Evolutionary conservation across 2,797 vertebrate genomes (phyloP), one percentile per base, ranked within the genome.

Genomic region (Phaenicophaeus curvirostris): DNA sequence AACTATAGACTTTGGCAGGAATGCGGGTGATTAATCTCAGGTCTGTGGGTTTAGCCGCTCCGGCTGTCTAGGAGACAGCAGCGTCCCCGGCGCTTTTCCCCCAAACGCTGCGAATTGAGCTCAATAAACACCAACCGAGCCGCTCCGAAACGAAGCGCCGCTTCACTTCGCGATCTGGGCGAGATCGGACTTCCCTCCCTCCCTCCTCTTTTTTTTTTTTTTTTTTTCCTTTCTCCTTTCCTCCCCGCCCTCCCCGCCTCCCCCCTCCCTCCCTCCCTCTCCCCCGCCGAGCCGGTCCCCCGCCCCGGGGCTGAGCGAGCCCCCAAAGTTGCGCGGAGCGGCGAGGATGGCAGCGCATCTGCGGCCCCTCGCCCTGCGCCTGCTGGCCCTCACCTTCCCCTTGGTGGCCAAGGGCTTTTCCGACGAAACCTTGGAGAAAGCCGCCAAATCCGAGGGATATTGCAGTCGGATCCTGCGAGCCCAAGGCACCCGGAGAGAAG

Each of bases 401-500:
- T 97, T 98, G 91, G 97, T 97, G 87, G 97, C 97, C 30, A 97
- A 98, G 91, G 98, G 98, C 4, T 99, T 99, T 96, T 98, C 98
- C 28, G 99, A 99, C 95, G 99, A 99, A 93, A 99, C 99, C 83
- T 94, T 98, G 61, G 99, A 99, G 89, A 98, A 98, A 98, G 98
- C 96, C 80, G 96, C 97, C 85, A 99, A 98, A 85, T 98, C 98
- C 17, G 99, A 99, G 97, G 99, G 99, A 79, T 99, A 99, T 85
- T 99, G 99, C 96, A 99, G 98, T 95, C 98, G 99, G 96, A 98
- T 99, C 90, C 94, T 99, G 94, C 97, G 99, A 96, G 99, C 98
- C 89, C 99, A 99, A 93, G 98, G 98, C 96, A 98, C 98, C 35
- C 97, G 98, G 91, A 99, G 98, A 92, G 99, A 99, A 95, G 98